Conservation (phyloP, 1,140 invertebrate species). For the Cherax quadricarinatus region DNA sequence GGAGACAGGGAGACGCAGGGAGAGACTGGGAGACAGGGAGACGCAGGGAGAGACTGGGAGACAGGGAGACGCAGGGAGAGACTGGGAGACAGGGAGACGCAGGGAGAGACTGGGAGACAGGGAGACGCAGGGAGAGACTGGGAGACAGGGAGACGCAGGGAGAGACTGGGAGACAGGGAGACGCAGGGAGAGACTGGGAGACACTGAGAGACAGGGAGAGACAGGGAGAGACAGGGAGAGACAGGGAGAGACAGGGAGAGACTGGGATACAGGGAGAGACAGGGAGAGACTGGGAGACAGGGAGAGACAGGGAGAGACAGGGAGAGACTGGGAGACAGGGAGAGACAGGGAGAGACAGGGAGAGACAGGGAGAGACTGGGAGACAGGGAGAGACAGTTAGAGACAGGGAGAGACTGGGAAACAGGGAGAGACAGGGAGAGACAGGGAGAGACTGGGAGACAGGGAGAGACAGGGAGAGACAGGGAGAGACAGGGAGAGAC, state of each 20-base stretch:
- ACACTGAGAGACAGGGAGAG: not conserved
- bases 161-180: not conserved
- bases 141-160: not conserved
- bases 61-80: not conserved
- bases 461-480: not conserved
- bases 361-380: not conserved
- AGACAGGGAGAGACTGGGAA: conserved; percentile 18
- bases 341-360: not conserved
- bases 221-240: conserved; percentile 6
- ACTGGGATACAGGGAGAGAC: not conserved
- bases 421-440: too few species aligned
- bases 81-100: not conserved
- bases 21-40: not conserved
- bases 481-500: not conserved
- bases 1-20: not conserved
- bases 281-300: not conserved
- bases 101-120: not conserved
- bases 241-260: not conserved
- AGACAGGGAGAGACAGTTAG: not conserved
- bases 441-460: not conserved
- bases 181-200: not conserved
- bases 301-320: not conserved
- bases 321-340: not conserved
- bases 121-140: not conserved
- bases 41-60: not conserved